Base-by-base conservation (phyloP, 2,888 invertebrate species). In the Heliconius erato region DNA sequence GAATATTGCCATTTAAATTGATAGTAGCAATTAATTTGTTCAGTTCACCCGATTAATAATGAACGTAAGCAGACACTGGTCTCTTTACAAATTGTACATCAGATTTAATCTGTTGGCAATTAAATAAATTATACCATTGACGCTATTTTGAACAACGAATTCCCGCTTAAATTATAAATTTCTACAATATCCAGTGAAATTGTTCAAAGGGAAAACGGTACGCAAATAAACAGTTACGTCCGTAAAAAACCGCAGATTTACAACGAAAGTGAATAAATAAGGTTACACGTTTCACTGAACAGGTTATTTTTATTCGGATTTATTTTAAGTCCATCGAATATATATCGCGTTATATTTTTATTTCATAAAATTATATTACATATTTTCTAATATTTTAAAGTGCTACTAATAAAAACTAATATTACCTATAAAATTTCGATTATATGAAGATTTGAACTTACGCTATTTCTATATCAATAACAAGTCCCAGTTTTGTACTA, bases 81-180 rank as follows among this genome's bases (percentile, higher is more conserved):
- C 76, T 16, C 14, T 63, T 63, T 63, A 76, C 40, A 67, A 67
- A 67, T 65, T 77, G 69, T 49, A 69, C 76, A 63, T 63, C 28
- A 40, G 26, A 68, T 79, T 82, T 82, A 84, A 78, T 84, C 49
- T 79, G 35, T 77, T 71, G 67, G 35, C 65, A 79, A 72, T 82
- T 80, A 80, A 81, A 81, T 76, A 79, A 82, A 80, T 80, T 76
- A 72, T 54, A 59, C 80, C 63, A 68, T 44, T 16, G 79, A 77
- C 81, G 77, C 71, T 74, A 74, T 65, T 59, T 79, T 72, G 67
- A 72, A 81, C 59, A 65, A 59, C 71, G 49, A 81, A 79, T 82
- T 80, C 81, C 44, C 19, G 72, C 76, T 69, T 69, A 35, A 82
- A 76, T 84, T 84, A 44, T 49, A 63, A 71, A 72, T 74, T 74